Evolutionary conservation across 2,113 vertebrate species (phyloP).

Genomic region (Amphiprion percula): DNA sequence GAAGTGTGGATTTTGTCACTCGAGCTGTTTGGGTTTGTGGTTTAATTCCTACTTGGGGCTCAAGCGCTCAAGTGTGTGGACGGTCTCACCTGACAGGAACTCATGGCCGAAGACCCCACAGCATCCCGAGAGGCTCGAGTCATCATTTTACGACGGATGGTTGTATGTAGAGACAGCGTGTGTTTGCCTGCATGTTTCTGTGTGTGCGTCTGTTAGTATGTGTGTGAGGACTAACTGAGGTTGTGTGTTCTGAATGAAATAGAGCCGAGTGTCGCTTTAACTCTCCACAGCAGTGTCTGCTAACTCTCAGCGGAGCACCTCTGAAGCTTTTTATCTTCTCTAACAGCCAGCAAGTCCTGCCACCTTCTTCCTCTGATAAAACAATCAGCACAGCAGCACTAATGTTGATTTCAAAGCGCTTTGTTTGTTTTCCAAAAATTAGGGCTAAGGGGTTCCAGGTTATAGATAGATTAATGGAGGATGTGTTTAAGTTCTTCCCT

Average conservation of each 20-base stretch:
- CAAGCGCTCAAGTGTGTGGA: slow-evolving; percentile 60
- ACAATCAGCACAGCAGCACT: slow-evolving; percentile 69
- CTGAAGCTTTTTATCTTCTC: slow-evolving; percentile 34
- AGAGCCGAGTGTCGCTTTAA: slow-evolving; percentile 37
- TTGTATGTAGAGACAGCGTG: slow-evolving; percentile 93
- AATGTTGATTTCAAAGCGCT: slow-evolving; percentile 42
- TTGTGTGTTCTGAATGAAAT: slow-evolving; percentile 43
- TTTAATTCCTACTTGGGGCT: neutral
- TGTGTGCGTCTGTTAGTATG: slow-evolving; percentile 43
- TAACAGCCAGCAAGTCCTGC: slow-evolving; percentile 50
- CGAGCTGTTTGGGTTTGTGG: neutral
- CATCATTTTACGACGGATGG: slow-evolving; percentile 95
- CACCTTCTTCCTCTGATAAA: slow-evolving; percentile 65
- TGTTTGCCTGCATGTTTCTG: slow-evolving; percentile 32
- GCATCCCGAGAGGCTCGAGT: slow-evolving; percentile 94
- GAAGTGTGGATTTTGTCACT: neutral
- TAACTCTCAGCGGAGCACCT: slow-evolving; percentile 79
- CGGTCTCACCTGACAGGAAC: slow-evolving; percentile 92
- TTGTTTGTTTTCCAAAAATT: slow-evolving; percentile 60
- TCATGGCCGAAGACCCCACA: slow-evolving; percentile 92
- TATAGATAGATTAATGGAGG: neutral
- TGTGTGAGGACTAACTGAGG: slow-evolving; percentile 82
- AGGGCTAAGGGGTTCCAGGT: no score
- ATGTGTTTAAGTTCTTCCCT: neutral
- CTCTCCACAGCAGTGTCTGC: slow-evolving; percentile 66